Percentiles rank a stretch among this genome's conserved stretches.
Conservation (phyloP, 1,140 invertebrate species). For the Eumaeus atala region DNA sequence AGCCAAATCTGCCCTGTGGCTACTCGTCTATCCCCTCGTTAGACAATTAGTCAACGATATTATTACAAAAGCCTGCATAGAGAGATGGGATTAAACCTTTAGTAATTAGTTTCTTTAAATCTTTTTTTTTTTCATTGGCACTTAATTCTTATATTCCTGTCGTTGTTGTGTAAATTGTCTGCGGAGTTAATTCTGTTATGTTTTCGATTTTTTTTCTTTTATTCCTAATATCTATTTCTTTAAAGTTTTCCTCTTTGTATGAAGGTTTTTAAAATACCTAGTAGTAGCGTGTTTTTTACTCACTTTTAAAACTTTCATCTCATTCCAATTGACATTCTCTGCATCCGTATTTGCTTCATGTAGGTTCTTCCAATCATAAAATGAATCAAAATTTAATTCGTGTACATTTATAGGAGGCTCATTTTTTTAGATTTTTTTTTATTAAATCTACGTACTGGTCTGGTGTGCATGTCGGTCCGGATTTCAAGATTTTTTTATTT, state of each 20-base stretch:
- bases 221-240: not conserved
- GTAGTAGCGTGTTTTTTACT: not conserved
- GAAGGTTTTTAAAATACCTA: not conserved
- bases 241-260: not conserved
- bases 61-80: too few relatives aligned
- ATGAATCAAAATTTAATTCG: not conserved
- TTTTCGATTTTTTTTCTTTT: not conserved
- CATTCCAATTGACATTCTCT: conserved; percentile 7
- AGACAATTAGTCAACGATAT: too few relatives aligned
- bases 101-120: too few relatives aligned
- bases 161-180: not conserved
- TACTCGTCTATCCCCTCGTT: too few relatives aligned
- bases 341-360: not conserved
- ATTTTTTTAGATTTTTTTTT: not conserved
- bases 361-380: not conserved
- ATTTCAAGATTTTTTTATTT: conserved; percentile 7
- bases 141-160: too few relatives aligned
- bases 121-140: too few relatives aligned
- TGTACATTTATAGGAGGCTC: not conserved
- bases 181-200: not conserved
- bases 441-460: not conserved
- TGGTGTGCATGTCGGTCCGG: not conserved
- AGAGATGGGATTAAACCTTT: too few relatives aligned
- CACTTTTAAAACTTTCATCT: conserved; percentile 1
- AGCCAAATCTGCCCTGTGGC: too few relatives aligned